Base-by-base conservation (phyloP, 1,140 invertebrate species). In the Temnothorax curvispinosus region DNA sequence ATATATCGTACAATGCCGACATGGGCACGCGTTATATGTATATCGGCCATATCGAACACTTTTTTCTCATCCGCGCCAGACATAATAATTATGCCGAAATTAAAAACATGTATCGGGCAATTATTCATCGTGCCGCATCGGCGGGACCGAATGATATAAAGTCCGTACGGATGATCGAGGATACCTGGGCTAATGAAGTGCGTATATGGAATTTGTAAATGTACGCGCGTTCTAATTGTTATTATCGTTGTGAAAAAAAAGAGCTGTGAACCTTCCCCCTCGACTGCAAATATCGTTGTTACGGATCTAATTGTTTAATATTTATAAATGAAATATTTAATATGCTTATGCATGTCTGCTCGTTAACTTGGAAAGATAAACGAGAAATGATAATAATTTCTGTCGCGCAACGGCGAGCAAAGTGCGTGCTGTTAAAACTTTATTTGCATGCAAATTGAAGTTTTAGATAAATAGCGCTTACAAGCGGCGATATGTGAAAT, bases 41-140 rank as follows among this genome's bases (percentile, higher is more conserved):
- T 74, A 82, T 84, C 80, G 69, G 69, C 80, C 41, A 81, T 86
- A 81, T 86, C 84, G 64, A 86, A 86, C 50, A 56, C n/a, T 81
- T 86, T 69, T 58, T 54, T 58, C 44, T 41, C 27, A 8, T 6
- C 15, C 69, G 15, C 69, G 75, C 44, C 50, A 78, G 50, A 80
- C 80, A 50, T 41, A 75, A 56, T 84, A 74, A 75, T 75, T 74
- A 74, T 84, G 69, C 32, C 32, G 69, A 84, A 84, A 84, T 75
- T 74, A 84, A 75, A 75, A 74, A 75, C 71, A 75, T 60, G 69
- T 27, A 74, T 56, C 67, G 80, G 47, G 8, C 77, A 74, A 75
- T 84, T 84, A 62, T 60, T 84, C 67, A 56, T 74, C 69, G 54
- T 21, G 11, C 18, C 35, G 44, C n/a, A 32, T 52, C 41, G 21